Evolutionary conservation across 2,888 invertebrate species (phyloP).

Genomic region (Chromoteleia sp.): DNA sequence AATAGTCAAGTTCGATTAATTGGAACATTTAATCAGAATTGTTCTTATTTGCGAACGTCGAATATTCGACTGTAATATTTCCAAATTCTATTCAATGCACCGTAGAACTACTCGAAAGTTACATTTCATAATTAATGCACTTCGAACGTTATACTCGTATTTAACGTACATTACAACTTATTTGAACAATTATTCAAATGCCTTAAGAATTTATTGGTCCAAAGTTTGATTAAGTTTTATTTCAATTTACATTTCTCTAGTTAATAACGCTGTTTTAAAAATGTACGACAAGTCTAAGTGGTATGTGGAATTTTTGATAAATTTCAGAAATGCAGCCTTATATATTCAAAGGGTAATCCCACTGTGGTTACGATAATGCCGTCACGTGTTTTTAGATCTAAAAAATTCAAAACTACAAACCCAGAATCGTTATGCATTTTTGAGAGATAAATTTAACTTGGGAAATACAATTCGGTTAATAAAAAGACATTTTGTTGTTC

Average conservation of each 20-base stretch:
- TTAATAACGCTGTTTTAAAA: background rate
- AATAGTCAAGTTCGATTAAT: slow-evolving; percentile 30
- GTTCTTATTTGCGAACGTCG: slow-evolving; percentile 19
- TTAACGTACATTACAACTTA: background rate
- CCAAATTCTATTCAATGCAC: too few species aligned
- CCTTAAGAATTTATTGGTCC: background rate
- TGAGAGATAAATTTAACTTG: background rate
- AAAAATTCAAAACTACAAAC: slow-evolving; percentile 19
- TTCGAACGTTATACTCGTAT: too few species aligned
- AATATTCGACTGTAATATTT: slow-evolving; percentile 17
- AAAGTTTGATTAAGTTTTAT: background rate
- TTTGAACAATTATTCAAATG: background rate
- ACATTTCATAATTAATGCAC: slow-evolving; percentile 1
- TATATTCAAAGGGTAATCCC: slow-evolving; percentile 10
- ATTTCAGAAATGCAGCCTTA: slow-evolving; percentile 10
- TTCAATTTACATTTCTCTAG: background rate
- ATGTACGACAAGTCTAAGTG: background rate
- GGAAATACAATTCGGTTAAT: background rate
- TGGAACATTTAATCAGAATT: slow-evolving; percentile 32
- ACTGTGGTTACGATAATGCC: slow-evolving; percentile 10
- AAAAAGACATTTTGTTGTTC: slow-evolving; percentile 4
- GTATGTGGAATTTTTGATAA: slow-evolving; percentile 8
- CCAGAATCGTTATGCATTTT: background rate
- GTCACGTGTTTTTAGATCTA: background rate
- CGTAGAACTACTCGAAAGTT: background rate